Evolutionary conservation across 2,113 vertebrate genomes (phyloP).

Genomic region (Mormyrus iriodes): DNA sequence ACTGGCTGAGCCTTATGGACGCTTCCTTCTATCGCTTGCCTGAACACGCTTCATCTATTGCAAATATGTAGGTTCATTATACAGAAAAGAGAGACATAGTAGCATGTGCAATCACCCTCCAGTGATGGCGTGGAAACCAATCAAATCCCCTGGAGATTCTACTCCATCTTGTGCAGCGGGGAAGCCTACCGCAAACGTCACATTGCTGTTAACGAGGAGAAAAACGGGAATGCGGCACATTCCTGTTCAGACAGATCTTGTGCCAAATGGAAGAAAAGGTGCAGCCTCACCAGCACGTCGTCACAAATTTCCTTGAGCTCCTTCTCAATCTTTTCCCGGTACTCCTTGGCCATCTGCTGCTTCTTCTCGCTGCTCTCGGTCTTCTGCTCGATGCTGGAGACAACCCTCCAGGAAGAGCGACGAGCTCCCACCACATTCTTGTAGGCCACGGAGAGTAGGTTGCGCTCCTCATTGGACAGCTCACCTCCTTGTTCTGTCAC

Average conservation of each 20-base stretch:
- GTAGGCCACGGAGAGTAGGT: conserved; percentile 95
- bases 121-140: not conserved
- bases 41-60: not conserved
- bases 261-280: not conserved
- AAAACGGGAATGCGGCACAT: not conserved
- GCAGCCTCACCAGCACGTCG: conserved; percentile 84
- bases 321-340: conserved; percentile 81
- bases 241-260: not conserved
- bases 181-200: not conserved
- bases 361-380: conserved; percentile 71
- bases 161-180: not conserved
- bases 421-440: conserved; percentile 96
- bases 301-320: conserved; percentile 93
- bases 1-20: not conserved
- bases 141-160: not conserved
- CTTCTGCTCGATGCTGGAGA: conserved; percentile 89
- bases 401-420: conserved; percentile 91
- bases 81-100: not conserved
- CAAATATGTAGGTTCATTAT: not conserved
- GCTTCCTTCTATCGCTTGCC: not conserved
- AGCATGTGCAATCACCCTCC: not conserved
- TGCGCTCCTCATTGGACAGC: conserved; percentile 89
- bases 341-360: conserved; percentile 73
- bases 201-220: not conserved
- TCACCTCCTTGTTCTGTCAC: conserved; percentile 73